Evolutionary conservation across 1,140 invertebrate species (phyloP).

Genomic region (Dinoponera quadriceps): DNA sequence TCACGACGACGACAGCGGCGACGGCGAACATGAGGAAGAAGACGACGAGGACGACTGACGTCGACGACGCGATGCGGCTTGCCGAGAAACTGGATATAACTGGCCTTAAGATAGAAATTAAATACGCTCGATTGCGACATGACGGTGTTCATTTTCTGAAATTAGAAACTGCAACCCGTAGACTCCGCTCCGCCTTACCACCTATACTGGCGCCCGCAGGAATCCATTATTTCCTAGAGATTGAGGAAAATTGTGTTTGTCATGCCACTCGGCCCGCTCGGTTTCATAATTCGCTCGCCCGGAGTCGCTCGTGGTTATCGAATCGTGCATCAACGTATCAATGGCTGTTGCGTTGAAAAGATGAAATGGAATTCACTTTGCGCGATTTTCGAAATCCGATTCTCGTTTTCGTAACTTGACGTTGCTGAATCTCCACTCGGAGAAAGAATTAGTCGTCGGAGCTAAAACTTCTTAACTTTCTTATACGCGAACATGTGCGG

Average conservation of each 20-base stretch:
- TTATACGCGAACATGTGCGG: neutral
- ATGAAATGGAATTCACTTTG: neutral
- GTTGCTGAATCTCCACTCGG: too few relatives aligned
- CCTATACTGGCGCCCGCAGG: neutral
- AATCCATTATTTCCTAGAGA: constrained; percentile 7
- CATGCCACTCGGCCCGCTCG: neutral
- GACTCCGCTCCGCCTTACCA: neutral
- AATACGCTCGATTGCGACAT: constrained; percentile 43
- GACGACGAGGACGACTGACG: constrained; percentile 26
- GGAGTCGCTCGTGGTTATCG: neutral
- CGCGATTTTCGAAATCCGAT: neutral
- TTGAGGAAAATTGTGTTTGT: constrained; percentile 33
- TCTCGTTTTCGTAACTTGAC: neutral
- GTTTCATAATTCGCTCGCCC: neutral
- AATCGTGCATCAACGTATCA: neutral
- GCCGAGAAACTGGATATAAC: constrained; percentile 70
- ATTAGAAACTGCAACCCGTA: constrained; percentile 22
- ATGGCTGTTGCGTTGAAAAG: neutral
- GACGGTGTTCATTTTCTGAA: constrained; percentile 28
- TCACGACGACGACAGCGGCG: constrained; percentile 47
- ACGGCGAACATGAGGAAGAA: constrained; percentile 36
- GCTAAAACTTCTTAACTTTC: neutral
- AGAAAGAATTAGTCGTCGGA: too few relatives aligned
- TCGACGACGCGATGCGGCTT: constrained; percentile 24
- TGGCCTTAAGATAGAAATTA: constrained; percentile 64